Conservation (phyloP, 1,140 invertebrate genomes). For the Drosophila teissieri region DNA sequence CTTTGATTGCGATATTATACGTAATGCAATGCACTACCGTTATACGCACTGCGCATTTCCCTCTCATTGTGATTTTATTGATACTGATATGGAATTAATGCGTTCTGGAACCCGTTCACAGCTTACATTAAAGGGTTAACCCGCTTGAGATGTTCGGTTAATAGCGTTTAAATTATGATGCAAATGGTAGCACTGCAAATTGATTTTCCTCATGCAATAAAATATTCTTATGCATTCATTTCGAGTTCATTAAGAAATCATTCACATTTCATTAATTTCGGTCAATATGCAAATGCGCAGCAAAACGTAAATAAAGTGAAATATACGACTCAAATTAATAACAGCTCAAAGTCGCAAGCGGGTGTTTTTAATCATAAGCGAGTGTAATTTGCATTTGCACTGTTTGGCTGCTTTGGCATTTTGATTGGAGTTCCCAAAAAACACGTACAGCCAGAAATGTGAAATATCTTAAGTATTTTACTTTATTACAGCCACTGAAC, state of each 20-base stretch:
- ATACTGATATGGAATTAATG: conserved; percentile 5
- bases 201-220: conserved; percentile 44
- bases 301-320: conserved; percentile 21
- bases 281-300: conserved; percentile 36
- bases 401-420: conserved; percentile 13
- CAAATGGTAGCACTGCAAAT: conserved; percentile 40
- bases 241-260: conserved; percentile 56
- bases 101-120: conserved; percentile 12
- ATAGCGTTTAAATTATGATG: conserved; percentile 36
- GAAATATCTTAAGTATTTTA: conserved; percentile 45
- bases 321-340: conserved; percentile 34
- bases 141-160: conserved; percentile 25
- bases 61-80: neutral
- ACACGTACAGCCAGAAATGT: conserved; percentile 35
- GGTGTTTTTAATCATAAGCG: conserved; percentile 44
- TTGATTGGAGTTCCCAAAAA: conserved; percentile 38
- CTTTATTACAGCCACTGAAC: conserved; percentile 31
- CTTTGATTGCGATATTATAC: no score
- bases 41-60: conserved; percentile 1
- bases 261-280: conserved; percentile 55
- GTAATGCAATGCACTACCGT: neutral
- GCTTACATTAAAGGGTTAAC: conserved; percentile 27
- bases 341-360: conserved; percentile 34
- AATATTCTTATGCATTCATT: conserved; percentile 42
- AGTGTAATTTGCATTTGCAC: conserved; percentile 45